These are phyloP conservation scores for Hippocampus barbouri DNA, from an alignment of 2,113 vertebrate genomes.

Conservation along the genomic window DNA sequence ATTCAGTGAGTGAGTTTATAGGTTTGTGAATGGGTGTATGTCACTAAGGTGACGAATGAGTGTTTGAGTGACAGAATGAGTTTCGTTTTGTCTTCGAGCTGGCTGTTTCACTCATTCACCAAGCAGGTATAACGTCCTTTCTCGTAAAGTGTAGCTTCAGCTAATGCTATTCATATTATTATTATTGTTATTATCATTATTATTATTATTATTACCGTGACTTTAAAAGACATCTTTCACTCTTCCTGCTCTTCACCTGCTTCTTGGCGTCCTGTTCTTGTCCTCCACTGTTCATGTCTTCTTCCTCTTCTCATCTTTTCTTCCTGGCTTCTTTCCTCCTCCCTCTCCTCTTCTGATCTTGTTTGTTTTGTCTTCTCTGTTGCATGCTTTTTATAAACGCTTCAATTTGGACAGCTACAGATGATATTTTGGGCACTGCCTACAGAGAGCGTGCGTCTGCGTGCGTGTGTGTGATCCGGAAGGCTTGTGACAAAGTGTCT, in stretches of 20 bases:
- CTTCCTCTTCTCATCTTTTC: conserved; percentile 2
- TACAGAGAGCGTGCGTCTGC: background rate
- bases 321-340: background rate
- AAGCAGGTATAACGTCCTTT: conserved; percentile 60
- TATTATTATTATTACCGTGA: background rate
- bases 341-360: conserved; percentile 46
- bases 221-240: conserved; percentile 13
- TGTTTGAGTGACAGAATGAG: background rate
- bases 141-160: conserved; percentile 29
- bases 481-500: conserved; percentile 29
- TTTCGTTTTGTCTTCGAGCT: conserved; percentile 38
- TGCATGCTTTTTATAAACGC: conserved; percentile 55
- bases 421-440: conserved; percentile 28
- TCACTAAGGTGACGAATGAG: background rate
- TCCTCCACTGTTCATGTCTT: conserved; percentile 59
- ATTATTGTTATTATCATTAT: conserved; percentile 25
- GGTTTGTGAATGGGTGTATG: background rate
- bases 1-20: conserved; percentile 1
- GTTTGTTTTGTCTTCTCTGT: conserved; percentile 64
- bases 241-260: conserved; percentile 51
- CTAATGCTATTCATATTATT: conserved; percentile 34
- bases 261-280: conserved; percentile 59
- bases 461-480: background rate
- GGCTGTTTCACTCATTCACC: conserved; percentile 67
- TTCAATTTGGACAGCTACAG: conserved; percentile 7